Evolutionary conservation across 2,888 invertebrate genomes (phyloP).

Genomic region (Micoletzkya japonica): DNA sequence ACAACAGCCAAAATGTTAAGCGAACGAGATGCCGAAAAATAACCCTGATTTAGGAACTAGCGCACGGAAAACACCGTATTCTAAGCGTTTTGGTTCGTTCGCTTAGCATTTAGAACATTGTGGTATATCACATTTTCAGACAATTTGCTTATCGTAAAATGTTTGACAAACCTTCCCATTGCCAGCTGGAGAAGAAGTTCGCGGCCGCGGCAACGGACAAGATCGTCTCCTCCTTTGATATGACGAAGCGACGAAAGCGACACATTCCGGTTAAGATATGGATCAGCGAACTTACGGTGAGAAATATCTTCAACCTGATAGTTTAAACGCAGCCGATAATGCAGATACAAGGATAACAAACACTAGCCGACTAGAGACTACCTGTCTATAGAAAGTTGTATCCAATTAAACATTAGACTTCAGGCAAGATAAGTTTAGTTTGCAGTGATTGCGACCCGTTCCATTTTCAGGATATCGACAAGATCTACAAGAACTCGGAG

Average conservation of each 20-base stretch:
- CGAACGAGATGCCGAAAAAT: too few species aligned
- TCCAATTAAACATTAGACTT: background rate
- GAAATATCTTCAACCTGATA: background rate
- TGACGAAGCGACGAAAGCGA: slow-evolving; percentile 39
- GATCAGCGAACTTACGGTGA: slow-evolving; percentile 56
- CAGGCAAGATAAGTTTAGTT: background rate
- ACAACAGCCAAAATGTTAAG: too few species aligned
- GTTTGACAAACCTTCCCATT: slow-evolving; percentile 10
- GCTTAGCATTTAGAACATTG: background rate
- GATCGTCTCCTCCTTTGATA: slow-evolving; percentile 28
- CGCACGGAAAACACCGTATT: too few species aligned
- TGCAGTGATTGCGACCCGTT: background rate
- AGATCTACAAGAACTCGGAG: slow-evolving; percentile 58
- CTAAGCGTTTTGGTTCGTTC: too few species aligned
- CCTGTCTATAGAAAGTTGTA: background rate
- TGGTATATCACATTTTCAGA: background rate
- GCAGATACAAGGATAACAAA: background rate
- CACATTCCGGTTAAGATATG: slow-evolving; percentile 48
- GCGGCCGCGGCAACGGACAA: slow-evolving; percentile 31
- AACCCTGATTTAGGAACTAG: too few species aligned
- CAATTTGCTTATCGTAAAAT: background rate
- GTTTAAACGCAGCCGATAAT: background rate
- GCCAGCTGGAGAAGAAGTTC: slow-evolving; percentile 48
- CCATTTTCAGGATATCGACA: slow-evolving; percentile 61
- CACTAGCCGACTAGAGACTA: background rate